phyloP scores from a whole-genome alignment of 2,797 vertebrate genomes.

The Sebastes steindachneri region DNA sequence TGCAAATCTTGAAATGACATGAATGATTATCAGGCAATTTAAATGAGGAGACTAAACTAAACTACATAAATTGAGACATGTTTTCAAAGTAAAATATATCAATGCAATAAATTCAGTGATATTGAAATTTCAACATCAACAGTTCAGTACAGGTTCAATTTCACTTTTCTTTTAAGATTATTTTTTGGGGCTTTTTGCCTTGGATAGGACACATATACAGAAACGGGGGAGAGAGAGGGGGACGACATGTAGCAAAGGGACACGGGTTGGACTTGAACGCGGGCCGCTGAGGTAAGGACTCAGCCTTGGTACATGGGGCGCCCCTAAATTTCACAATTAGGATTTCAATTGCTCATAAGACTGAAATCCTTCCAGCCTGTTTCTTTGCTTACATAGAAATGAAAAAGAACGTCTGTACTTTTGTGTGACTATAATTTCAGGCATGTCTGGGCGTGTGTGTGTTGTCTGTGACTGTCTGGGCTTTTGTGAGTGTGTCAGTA shows the following conservation, averaged over 20 bases:
- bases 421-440: conserved; percentile 1
- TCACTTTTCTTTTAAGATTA: too few species aligned
- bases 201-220: too few species aligned
- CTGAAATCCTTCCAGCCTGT: not conserved
- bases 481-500: not conserved
- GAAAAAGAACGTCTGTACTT: not conserved
- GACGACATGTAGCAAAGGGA: too few species aligned
- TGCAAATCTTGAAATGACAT: not conserved
- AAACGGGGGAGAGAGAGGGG: too few species aligned
- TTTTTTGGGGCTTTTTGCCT: too few species aligned
- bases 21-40: not conserved
- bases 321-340: not conserved
- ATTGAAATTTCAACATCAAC: too few species aligned
- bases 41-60: not conserved
- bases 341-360: not conserved
- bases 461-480: too few species aligned
- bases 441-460: not conserved
- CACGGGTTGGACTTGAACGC: too few species aligned
- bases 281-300: too few species aligned
- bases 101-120: not conserved
- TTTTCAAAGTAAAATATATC: not conserved
- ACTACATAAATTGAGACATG: not conserved
- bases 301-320: too few species aligned
- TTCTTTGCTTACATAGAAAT: not conserved
- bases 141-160: too few species aligned